Conservation (phyloP, 2,797 vertebrate genomes). For the Diceros bicornis region DNA sequence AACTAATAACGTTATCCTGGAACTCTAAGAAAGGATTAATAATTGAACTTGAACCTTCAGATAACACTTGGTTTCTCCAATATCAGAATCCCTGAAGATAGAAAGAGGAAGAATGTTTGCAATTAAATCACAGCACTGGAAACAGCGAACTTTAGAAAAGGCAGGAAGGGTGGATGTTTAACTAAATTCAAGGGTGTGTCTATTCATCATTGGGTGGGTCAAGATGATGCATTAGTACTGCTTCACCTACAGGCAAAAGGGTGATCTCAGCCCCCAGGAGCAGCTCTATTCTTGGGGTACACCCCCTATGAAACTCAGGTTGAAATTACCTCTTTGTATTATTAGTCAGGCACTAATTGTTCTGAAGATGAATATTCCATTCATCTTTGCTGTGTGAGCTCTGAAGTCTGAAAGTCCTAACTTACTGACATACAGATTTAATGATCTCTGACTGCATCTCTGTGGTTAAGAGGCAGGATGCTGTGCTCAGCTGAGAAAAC, state of each 20-base stretch:
- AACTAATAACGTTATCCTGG: background rate
- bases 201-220: background rate
- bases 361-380: conserved; percentile 46
- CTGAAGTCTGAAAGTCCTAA: background rate
- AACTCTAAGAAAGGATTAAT: background rate
- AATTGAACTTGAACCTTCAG: background rate
- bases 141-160: background rate
- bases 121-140: background rate
- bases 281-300: conserved; percentile 30
- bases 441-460: background rate
- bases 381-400: conserved; percentile 43
- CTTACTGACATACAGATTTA: background rate
- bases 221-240: background rate
- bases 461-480: background rate
- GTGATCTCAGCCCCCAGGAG: background rate
- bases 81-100: background rate
- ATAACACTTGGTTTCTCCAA: background rate
- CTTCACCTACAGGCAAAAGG: background rate
- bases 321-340: conserved; percentile 57
- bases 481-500: background rate
- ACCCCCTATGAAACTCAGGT: background rate
- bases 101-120: background rate
- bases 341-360: conserved; percentile 53
- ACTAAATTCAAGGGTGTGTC: conserved; percentile 50
- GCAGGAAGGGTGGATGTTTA: background rate